Evolutionary conservation across 2,888 invertebrate species (phyloP), one percentile per base, ranked within the genome.

Genomic region (Sphaerolaimus hirsutus): DNA sequence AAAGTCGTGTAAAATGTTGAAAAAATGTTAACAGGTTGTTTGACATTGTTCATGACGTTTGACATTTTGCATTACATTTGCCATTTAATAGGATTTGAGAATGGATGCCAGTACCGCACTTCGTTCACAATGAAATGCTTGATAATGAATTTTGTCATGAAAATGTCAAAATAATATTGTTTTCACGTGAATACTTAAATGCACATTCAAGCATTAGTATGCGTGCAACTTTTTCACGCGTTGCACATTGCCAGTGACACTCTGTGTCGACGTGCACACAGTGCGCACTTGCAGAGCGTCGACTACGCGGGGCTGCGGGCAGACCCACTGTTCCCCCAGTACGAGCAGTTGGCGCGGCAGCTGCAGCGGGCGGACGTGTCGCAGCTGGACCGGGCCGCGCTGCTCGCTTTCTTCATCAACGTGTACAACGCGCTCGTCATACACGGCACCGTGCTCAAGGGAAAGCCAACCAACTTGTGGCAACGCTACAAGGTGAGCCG

Each of bases 351-450:
- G 43, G 60, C 64, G 1, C 53, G 54, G 44, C 63, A 68, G 47
- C 54, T 68, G 44, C 62, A 60, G 49, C 53, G 12, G 29, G 46
- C 12, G 36, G 51, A 54, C 2, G 37, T 41, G 14, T 25, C n/a
- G 21, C 3, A n/a, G 51, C 51, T 4, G 3, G 56, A 50, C 5
- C 49, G 57, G 10, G 61, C 66, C 24, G 65, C 67, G 52, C 62
- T 64, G 46, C 50, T 69, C 23, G 66, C 70, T 22, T 67, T 70
- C 55, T 70, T 70, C 55, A 61, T 68, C 53, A 70, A 70, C 53
- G 56, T 70, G 37, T 69, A 69, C 56, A 70, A 70, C 56, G 65
- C 69, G 22, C 59, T 68, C 47, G 64, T 69, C 17, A 63, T 70
- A 45, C 70, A 70, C 58, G 67, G 66, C 44, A 66, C 61, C 46